Evolutionary conservation across 2,888 invertebrate genomes (phyloP).

Genomic region (Pammene fasciana): DNA sequence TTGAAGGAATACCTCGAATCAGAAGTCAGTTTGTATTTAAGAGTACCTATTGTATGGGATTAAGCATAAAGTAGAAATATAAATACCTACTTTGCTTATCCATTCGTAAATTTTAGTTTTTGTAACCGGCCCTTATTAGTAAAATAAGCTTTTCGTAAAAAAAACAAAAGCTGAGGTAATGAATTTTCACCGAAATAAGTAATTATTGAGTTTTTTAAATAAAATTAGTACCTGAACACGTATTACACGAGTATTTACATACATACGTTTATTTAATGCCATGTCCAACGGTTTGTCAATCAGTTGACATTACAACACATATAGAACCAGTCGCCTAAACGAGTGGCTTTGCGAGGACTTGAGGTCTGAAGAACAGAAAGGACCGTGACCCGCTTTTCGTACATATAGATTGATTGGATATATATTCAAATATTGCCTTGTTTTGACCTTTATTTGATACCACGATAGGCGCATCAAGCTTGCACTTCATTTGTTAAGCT

Average conservation of each 20-base stretch:
- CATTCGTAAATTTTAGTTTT: no score
- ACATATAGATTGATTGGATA: constrained; percentile 45
- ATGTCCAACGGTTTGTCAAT: constrained; percentile 54
- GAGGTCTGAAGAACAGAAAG: constrained; percentile 65
- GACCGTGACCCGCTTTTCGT: constrained; percentile 71
- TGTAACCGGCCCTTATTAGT: no score
- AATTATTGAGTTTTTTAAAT: background rate
- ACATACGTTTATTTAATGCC: constrained; percentile 31
- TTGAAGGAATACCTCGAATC: no score
- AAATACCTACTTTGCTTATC: no score
- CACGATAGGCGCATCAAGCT: background rate
- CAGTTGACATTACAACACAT: constrained; percentile 61
- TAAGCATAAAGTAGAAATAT: no score
- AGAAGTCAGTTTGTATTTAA: no score
- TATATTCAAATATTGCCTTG: constrained; percentile 48
- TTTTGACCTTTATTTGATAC: background rate
- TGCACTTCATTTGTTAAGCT: background rate
- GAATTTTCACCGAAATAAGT: no score
- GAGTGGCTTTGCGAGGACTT: constrained; percentile 61
- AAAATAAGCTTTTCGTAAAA: no score
- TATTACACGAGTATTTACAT: no score
- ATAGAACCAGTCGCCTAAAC: constrained; percentile 65
- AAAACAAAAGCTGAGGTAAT: no score
- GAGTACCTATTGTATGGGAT: no score
- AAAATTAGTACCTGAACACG: no score